Base-by-base conservation (phyloP, 2,888 invertebrate genomes). In the Trichopoda pennipes region DNA sequence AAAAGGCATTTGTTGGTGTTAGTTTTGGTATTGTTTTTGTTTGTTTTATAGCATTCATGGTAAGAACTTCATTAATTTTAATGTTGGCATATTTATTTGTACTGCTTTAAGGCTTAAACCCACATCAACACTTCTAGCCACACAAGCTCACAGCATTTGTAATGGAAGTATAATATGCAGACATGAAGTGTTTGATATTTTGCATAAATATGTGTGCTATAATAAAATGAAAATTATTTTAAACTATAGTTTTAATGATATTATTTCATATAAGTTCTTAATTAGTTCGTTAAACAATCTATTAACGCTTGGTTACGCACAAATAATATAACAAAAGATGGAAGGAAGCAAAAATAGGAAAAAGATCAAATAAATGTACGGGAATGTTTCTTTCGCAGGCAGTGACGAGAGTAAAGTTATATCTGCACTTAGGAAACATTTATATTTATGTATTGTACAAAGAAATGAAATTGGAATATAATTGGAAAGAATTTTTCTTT, bases 241-340 rank as follows among this genome's bases (percentile, higher is more conserved):
- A 74, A 74, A 55, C 32, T n/a, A 61, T 42, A 28, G 58, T 44
- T 56, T 60, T 35, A 78, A 66, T 51, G 47, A 64, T 49, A 60
- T 73, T 68, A 73, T 47, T 60, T 56, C 56, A 73, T 69, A 63
- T 47, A 63, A 55, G 61, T 61, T 49, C 55, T 55, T 74, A 74
- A 79, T 74, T 79, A 74, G 66, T 49, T 74, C 73, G 63, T 68
- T 73, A 68, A 35, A 61, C 58, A 79, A 32, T 79, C 35, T 51
- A 42, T 60, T 66, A 66, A 58, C 42, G 70, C 64, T 53, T 66
- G 66, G 64, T 72, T 49, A 32, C 16, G 9, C 42, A 51, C 38
- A 16, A 63, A 19, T 63, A 14, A 42, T 16, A 17, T 53, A 51
- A 49, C n/a, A 21, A 60, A 60, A 60, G 35, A 21, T 38, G 17